A percentile compares a stretch with the other conserved stretches of the same genome.
Conservation (phyloP, 2,113 vertebrate species). For the Larimichthys crocea region DNA sequence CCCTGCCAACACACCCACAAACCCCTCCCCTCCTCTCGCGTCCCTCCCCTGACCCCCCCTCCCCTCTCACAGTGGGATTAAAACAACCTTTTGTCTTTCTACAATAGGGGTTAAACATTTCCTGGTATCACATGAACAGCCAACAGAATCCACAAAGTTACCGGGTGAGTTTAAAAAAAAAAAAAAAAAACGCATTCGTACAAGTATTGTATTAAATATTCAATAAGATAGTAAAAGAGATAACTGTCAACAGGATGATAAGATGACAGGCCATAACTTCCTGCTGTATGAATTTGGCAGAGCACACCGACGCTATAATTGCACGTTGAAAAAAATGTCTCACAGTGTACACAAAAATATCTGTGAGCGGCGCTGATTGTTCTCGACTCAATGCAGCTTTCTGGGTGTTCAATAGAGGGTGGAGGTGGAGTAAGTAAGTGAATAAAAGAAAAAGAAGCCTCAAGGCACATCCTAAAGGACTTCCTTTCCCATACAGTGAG, state of each 20-base stretch:
- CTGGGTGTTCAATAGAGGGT: conserved; percentile 63
- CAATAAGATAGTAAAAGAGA: conserved; percentile 33
- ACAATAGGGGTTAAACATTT: conserved; percentile 95
- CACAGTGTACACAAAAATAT: conserved; percentile 40
- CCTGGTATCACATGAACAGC: conserved; percentile 85
- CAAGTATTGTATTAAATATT: conserved; percentile 42
- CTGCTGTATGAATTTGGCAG: conserved; percentile 49
- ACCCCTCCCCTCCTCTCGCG: conserved; percentile 57
- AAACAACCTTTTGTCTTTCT: conserved; percentile 89
- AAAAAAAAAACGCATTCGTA: conserved; percentile 13
- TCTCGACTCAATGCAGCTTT: conserved; percentile 37
- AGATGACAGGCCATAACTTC: conserved; percentile 50
- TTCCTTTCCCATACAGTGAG: conserved; percentile 74
- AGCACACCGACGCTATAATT: conserved; percentile 54
- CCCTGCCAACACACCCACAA: conserved; percentile 64
- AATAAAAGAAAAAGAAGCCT: conserved; percentile 66
- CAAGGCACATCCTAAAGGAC: conserved; percentile 59
- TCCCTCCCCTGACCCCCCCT: conserved; percentile 58
- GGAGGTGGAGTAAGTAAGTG: conserved; percentile 47
- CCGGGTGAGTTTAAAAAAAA: conserved; percentile 19
- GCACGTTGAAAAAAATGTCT: conserved; percentile 48
- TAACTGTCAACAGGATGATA: conserved; percentile 18
- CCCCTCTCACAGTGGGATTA: conserved; percentile 87
- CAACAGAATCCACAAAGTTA: conserved; percentile 66
- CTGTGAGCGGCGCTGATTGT: conserved; percentile 57